Evolutionary conservation across 2,888 invertebrate genomes (phyloP).

Genomic region (Chalcosyrphus nemorum): DNA sequence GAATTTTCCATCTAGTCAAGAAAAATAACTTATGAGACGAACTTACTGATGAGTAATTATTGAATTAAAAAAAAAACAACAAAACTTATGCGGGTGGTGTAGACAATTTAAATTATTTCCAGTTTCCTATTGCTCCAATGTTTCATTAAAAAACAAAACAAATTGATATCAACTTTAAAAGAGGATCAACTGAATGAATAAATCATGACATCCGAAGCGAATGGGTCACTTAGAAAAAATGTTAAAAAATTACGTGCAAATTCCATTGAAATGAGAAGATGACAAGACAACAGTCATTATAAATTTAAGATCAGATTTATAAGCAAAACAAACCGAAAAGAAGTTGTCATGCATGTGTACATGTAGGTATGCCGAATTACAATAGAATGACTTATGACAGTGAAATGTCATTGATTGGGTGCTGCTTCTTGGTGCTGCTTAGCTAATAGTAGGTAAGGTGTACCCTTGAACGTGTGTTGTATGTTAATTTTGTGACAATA

Average conservation of each 20-base stretch:
- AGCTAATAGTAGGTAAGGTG: constrained; percentile 29
- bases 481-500: constrained; percentile 55
- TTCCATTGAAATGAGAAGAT: constrained; percentile 26
- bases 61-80: constrained; percentile 2
- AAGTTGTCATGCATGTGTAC: constrained; percentile 38
- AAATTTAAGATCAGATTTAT: neutral
- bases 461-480: constrained; percentile 67
- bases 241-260: neutral
- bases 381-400: constrained; percentile 51
- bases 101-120: neutral
- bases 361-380: constrained; percentile 31
- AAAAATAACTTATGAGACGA: neutral
- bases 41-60: constrained; percentile 29
- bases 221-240: neutral
- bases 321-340: constrained; percentile 16
- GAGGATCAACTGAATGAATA: neutral
- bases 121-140: neutral
- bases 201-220: neutral
- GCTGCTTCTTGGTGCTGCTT: constrained; percentile 12
- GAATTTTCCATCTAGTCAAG: constrained; percentile 17
- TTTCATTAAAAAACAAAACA: neutral
- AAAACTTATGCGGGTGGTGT: constrained; percentile 7
- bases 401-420: constrained; percentile 38
- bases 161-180: neutral
- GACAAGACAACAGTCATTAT: neutral